Evolutionary conservation across 2,888 invertebrate species (phyloP).

Genomic region (Deroplatys truncata): DNA sequence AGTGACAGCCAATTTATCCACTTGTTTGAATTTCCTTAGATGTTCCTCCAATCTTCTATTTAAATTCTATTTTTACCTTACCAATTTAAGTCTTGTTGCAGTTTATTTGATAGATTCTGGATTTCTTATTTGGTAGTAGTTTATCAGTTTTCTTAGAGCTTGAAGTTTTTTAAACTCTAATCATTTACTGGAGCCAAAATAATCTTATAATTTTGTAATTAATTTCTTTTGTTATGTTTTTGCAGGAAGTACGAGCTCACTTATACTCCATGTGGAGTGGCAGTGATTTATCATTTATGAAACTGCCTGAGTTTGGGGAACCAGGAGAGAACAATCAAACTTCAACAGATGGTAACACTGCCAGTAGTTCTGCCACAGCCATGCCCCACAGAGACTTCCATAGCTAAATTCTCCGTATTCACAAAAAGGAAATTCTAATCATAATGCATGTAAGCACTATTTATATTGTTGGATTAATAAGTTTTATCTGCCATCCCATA

Average conservation of each 20-base stretch:
- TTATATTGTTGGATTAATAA: neutral
- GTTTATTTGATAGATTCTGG: too few relatives aligned
- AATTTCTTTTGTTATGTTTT: neutral
- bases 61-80: too few relatives aligned
- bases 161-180: too few relatives aligned
- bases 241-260: slow-evolving; percentile 45
- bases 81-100: too few relatives aligned
- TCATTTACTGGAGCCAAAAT: too few relatives aligned
- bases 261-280: slow-evolving; percentile 50
- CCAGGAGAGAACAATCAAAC: slow-evolving; percentile 6
- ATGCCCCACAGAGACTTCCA: slow-evolving; percentile 15
- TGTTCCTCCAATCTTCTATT: too few relatives aligned
- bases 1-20: too few relatives aligned
- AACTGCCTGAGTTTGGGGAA: slow-evolving; percentile 47
- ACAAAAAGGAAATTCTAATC: neutral
- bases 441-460: neutral
- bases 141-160: too few relatives aligned
- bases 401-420: neutral
- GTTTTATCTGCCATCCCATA: neutral
- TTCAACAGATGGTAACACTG: neutral
- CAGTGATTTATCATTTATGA: slow-evolving; percentile 47
- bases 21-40: too few relatives aligned
- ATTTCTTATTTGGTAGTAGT: too few relatives aligned
- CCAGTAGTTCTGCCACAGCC: neutral
- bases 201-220: too few relatives aligned